phyloP scores from a whole-genome alignment of 2,113 vertebrate genomes.

The Sturnira hondurensis region DNA sequence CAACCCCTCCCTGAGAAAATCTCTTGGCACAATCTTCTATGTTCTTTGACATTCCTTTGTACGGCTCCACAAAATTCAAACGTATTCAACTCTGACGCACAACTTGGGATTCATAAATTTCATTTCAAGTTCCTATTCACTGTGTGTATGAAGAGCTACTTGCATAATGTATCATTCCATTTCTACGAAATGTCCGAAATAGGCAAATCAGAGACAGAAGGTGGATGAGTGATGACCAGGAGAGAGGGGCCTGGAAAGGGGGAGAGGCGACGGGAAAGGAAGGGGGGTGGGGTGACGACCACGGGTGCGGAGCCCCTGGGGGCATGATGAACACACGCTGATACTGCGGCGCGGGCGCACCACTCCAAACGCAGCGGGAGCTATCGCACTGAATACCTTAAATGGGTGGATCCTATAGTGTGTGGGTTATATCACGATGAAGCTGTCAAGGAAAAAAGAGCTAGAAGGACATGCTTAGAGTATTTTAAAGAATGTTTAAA shows the following conservation, averaged over 20 bases:
- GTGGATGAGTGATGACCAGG: neutral
- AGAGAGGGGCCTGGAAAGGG: accelerated
- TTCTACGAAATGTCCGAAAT: neutral
- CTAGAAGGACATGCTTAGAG: neutral
- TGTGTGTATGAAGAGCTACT: neutral
- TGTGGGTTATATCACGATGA: neutral
- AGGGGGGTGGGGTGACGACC: neutral
- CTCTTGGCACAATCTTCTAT: neutral
- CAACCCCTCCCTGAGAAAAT: neutral
- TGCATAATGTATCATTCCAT: neutral
- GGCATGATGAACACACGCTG: neutral
- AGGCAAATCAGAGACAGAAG: neutral
- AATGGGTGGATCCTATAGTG: neutral
- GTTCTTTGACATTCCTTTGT: neutral
- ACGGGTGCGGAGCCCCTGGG: neutral
- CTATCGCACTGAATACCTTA: neutral
- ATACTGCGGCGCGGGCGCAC: neutral
- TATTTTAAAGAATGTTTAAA: neutral
- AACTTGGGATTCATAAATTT: neutral
- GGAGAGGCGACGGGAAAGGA: neutral
- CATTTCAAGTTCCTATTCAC: neutral
- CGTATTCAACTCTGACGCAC: neutral
- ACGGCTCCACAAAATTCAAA: neutral
- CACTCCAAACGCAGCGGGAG: neutral
- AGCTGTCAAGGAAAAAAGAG: neutral